These are phyloP conservation scores for Dendroctonus valens DNA, from an alignment of 1,140 invertebrate species.

Conservation along the genomic window DNA sequence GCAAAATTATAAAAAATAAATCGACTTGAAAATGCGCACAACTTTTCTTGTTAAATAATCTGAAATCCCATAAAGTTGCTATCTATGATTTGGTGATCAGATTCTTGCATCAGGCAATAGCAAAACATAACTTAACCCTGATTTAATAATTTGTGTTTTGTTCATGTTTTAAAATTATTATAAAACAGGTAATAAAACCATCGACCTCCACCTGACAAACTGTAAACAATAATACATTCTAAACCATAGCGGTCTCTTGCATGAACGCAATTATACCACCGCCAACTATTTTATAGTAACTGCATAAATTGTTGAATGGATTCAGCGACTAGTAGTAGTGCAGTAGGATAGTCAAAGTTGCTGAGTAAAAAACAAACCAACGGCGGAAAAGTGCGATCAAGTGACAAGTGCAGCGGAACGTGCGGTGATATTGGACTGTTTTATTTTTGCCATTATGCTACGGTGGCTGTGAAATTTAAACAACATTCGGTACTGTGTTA, in stretches of 20 bases:
- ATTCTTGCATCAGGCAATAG: too few relatives aligned
- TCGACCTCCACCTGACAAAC: constrained; percentile 26
- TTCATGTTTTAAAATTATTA: too few relatives aligned
- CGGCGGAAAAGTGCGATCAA: constrained; percentile 15
- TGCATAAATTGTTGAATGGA: constrained; percentile 35
- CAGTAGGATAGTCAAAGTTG: constrained; percentile 31
- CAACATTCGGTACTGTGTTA: too few relatives aligned
- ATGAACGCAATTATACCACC: constrained; percentile 31
- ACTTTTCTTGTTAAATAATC: too few relatives aligned
- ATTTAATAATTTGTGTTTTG: too few relatives aligned
- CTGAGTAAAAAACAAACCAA: constrained; percentile 27
- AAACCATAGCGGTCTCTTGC: constrained; percentile 22
- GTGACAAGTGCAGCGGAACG: constrained; percentile 31
- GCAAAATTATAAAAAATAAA: too few relatives aligned
- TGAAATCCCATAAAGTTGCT: too few relatives aligned
- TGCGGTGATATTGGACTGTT: constrained; percentile 3
- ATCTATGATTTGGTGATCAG: too few relatives aligned
- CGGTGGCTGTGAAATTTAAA: too few relatives aligned
- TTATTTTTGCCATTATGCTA: neutral
- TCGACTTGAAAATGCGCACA: too few relatives aligned
- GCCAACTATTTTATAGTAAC: constrained; percentile 35
- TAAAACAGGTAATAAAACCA: neutral
- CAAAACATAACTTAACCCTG: too few relatives aligned
- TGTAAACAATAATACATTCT: constrained; percentile 31
- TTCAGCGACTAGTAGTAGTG: constrained; percentile 25